Evolutionary conservation across 2,113 vertebrate genomes (phyloP).

Genomic region (Mobula hypostoma): DNA sequence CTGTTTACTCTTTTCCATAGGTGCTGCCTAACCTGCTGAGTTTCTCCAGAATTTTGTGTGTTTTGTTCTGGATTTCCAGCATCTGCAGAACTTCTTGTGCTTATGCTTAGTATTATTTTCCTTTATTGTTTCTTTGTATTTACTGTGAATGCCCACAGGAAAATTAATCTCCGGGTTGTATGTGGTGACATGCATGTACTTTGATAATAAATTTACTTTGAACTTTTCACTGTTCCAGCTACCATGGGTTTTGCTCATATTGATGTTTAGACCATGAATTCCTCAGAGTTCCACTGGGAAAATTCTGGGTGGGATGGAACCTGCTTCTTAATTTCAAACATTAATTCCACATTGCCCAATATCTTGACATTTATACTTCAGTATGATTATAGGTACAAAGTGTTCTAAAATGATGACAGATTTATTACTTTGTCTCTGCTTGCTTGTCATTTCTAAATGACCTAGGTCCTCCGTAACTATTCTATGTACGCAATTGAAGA

Average conservation of each 20-base stretch:
- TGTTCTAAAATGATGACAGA: not conserved
- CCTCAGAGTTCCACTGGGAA: too few relatives aligned
- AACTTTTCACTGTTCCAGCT: not conserved
- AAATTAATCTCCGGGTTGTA: too few relatives aligned
- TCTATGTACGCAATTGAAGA: not conserved
- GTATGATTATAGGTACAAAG: not conserved
- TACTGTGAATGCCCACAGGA: too few relatives aligned
- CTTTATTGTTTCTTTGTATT: too few relatives aligned
- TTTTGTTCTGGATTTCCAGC: too few relatives aligned
- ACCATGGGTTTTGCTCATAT: not conserved
- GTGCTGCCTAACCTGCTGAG: too few relatives aligned
- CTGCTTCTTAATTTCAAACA: not conserved
- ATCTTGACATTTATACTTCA: not conserved
- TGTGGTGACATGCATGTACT: too few relatives aligned
- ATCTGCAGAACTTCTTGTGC: too few relatives aligned
- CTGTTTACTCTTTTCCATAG: too few relatives aligned
- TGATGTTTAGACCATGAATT: not conserved
- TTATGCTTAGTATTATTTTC: too few relatives aligned
- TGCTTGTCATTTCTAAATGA: not conserved
- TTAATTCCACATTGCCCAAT: not conserved
- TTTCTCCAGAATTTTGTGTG: too few relatives aligned
- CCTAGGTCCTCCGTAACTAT: not conserved
- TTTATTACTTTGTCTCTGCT: not conserved
- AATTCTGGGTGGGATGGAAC: not conserved
- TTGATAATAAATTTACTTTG: too few relatives aligned